A percentile compares a stretch with the other conserved stretches of the same genome.
Conservation (phyloP, 2,888 invertebrate species). For the Anaspis maculata region DNA sequence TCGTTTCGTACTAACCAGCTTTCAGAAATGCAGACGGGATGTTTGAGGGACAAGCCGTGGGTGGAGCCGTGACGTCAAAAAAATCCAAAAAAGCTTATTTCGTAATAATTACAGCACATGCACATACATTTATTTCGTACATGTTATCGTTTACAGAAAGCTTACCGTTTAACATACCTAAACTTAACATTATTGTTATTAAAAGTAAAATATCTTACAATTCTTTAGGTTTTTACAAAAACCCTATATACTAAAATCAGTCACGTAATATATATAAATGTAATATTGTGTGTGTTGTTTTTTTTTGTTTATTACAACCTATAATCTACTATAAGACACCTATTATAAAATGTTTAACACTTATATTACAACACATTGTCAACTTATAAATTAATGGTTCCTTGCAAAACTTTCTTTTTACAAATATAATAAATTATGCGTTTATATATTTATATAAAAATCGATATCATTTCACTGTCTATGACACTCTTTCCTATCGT, state of each 20-base stretch:
- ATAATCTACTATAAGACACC: conserved; percentile 35
- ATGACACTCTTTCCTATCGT: conserved; percentile 14
- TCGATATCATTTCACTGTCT: conserved; percentile 20
- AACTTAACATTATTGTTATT: conserved; percentile 22
- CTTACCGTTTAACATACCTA: conserved; percentile 22
- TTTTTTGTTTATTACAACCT: conserved; percentile 18
- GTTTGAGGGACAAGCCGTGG: neutral
- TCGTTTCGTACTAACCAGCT: too few relatives aligned
- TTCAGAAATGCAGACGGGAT: conserved; percentile 1
- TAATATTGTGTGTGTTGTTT: conserved; percentile 6
- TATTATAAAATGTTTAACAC: conserved; percentile 37
- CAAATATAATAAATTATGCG: conserved; percentile 29
- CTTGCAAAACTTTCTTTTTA: conserved; percentile 30
- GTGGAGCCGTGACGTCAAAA: neutral
- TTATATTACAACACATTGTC: conserved; percentile 38
- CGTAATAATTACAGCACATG: conserved; percentile 43
- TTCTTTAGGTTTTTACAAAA: conserved; percentile 25
- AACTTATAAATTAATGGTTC: conserved; percentile 26
- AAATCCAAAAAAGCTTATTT: conserved; percentile 21
- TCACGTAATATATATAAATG: conserved; percentile 26
- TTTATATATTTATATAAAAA: conserved; percentile 28
- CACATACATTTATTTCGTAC: conserved; percentile 44
- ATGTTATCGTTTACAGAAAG: conserved; percentile 37
- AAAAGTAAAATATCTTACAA: conserved; percentile 35
- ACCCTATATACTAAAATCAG: conserved; percentile 32